phyloP scores from a whole-genome alignment of 2,888 invertebrate species.

The Prionchulus punctatus region DNA sequence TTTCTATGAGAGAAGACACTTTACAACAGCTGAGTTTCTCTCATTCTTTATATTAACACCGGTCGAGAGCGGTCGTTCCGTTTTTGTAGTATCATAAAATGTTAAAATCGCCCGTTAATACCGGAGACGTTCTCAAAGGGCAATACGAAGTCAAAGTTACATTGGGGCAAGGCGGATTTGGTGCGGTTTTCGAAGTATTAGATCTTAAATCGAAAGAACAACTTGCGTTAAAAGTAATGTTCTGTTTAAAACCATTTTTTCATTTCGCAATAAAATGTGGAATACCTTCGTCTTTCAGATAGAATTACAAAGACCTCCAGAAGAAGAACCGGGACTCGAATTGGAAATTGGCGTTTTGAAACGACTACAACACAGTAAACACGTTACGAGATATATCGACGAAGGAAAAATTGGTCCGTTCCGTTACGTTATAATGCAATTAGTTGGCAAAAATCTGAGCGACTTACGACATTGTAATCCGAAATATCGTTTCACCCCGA shows the following conservation, averaged over 20 bases:
- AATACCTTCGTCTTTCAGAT: neutral
- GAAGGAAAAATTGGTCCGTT: neutral
- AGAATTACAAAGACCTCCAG: neutral
- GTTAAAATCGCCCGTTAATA: conserved; percentile 1
- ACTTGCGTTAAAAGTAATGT: neutral
- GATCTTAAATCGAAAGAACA: neutral
- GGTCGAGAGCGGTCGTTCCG: no score
- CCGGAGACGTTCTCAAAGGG: neutral
- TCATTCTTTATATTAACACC: no score
- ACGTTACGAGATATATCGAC: neutral
- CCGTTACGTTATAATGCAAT: neutral
- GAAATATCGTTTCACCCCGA: neutral
- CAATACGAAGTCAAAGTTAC: neutral
- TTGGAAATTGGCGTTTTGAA: neutral
- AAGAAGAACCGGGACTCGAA: neutral
- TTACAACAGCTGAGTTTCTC: no score
- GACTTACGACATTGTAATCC: neutral
- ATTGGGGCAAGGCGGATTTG: conserved; percentile 1
- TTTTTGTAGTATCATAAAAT: no score
- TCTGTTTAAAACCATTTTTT: no score
- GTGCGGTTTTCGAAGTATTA: neutral
- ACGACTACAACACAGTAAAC: neutral
- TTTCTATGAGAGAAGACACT: no score
- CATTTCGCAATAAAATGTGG: no score
- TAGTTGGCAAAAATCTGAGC: neutral